Conservation (phyloP, 2,113 vertebrate genomes). For the Pteropus alecto region DNA sequence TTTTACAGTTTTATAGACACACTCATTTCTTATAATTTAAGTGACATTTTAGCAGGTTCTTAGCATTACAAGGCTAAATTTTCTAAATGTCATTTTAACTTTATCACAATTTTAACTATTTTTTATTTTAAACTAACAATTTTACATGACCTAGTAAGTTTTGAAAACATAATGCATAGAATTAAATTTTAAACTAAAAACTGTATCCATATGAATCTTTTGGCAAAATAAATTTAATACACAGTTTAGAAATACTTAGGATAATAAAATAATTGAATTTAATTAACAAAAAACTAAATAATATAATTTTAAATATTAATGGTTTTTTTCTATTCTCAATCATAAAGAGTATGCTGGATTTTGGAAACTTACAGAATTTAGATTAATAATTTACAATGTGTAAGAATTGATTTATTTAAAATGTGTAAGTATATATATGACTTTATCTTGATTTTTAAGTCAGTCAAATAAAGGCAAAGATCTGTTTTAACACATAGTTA, state of each 20-base stretch:
- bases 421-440: not conserved
- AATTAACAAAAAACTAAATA: not conserved
- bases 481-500: not conserved
- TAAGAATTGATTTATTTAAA: constrained; percentile 19
- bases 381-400: not conserved
- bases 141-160: not conserved
- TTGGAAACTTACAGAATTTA: not conserved
- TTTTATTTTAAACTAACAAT: not conserved
- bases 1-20: not conserved
- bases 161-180: not conserved
- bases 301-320: not conserved
- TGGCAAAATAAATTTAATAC: not conserved
- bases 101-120: not conserved
- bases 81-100: not conserved
- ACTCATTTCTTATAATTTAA: not conserved
- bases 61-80: not conserved
- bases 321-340: not conserved
- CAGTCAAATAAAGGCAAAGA: not conserved
- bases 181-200: not conserved
- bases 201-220: not conserved
- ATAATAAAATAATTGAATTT: not conserved
- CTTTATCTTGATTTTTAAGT: not conserved
- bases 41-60: not conserved
- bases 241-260: not conserved
- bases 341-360: not conserved